Conservation (phyloP, 2,113 vertebrate genomes). For the Empidonax alnorum region DNA sequence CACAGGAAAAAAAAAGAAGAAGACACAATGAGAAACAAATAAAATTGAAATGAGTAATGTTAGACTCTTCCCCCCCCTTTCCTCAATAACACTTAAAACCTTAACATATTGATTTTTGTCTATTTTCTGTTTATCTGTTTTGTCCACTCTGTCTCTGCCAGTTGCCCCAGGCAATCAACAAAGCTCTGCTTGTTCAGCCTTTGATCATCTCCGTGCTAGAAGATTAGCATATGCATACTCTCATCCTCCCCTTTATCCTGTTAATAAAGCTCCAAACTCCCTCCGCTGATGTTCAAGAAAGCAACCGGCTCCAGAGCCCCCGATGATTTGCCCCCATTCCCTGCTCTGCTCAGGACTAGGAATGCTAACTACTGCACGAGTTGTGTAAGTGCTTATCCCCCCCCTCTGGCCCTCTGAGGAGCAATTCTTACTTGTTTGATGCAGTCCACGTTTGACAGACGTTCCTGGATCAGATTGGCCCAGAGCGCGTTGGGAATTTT, state of each 20-base stretch:
- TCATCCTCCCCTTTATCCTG: conserved; percentile 76
- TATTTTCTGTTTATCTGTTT: conserved; percentile 75
- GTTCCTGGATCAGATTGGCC: conserved; percentile 76
- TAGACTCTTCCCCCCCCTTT: neutral
- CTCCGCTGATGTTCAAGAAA: conserved; percentile 65
- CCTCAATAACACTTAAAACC: neutral
- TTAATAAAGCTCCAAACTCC: conserved; percentile 44
- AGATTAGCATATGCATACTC: conserved; percentile 81
- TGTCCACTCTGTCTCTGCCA: conserved; percentile 54
- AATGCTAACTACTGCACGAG: conserved; percentile 62
- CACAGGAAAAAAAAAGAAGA: neutral
- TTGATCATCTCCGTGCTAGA: conserved; percentile 83
- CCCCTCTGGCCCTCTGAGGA: neutral
- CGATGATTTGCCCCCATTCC: conserved; percentile 72
- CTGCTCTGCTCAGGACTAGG: conserved; percentile 53
- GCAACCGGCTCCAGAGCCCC: conserved; percentile 67
- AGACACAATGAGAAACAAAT: neutral
- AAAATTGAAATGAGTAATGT: neutral
- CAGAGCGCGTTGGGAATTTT: conserved; percentile 76
- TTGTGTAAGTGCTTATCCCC: conserved; percentile 67
- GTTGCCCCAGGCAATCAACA: conserved; percentile 86
- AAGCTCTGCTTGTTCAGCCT: conserved; percentile 83
- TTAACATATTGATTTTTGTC: conserved; percentile 71
- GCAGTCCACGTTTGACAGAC: conserved; percentile 83
- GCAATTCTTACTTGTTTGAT: conserved; percentile 81